Conservation (phyloP, 35 echinoderm and acorn worm species). For the Lytechinus pictus region DNA sequence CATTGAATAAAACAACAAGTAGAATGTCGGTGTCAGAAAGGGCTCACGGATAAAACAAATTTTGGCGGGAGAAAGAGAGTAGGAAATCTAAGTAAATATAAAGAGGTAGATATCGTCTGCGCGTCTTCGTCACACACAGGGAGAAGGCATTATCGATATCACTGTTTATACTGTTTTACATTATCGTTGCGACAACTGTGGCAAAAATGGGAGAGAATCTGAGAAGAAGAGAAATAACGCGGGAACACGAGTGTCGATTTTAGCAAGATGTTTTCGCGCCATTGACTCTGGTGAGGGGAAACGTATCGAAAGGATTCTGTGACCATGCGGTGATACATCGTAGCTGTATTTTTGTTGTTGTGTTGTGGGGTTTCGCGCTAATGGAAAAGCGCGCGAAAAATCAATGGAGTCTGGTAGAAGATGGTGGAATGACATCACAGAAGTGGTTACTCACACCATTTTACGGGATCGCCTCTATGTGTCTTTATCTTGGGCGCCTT, state of each 20-base stretch:
- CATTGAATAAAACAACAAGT: conserved; percentile 14
- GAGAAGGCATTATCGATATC: neutral
- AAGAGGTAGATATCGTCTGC: conserved; percentile 2
- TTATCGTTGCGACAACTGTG: neutral
- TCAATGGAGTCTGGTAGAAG: neutral
- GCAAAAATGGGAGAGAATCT: neutral
- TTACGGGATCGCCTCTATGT: neutral
- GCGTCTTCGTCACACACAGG: neutral
- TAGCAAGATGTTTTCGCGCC: conserved; percentile 6
- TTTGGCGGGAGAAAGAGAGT: neutral
- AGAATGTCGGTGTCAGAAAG: conserved; percentile 15
- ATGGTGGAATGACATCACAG: neutral
- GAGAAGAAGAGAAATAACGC: neutral
- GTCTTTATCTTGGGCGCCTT: neutral
- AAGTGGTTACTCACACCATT: neutral
- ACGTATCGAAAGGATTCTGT: neutral
- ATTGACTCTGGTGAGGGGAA: neutral
- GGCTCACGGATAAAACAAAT: conserved; percentile 21
- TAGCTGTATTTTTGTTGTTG: neutral
- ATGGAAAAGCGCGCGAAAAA: conserved; percentile 37
- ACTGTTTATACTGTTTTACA: conserved; percentile 35
- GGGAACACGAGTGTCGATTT: conserved; percentile 25
- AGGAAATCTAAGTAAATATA: neutral
- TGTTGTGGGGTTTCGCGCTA: conserved; percentile 16
- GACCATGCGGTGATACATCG: neutral